Conservation (phyloP, 2,797 vertebrate species). For the Geotrypetes seraphini region DNA sequence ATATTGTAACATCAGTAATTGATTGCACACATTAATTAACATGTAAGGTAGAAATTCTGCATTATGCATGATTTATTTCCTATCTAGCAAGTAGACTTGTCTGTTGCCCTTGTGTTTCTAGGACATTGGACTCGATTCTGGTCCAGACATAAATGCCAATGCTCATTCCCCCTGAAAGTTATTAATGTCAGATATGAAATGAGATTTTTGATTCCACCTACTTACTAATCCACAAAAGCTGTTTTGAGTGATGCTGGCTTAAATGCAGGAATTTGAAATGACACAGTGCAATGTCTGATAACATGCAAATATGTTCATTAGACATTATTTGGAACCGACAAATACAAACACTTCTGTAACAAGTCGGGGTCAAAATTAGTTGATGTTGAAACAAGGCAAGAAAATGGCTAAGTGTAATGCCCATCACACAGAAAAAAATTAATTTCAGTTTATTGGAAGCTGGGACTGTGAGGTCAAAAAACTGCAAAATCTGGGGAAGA, state of each 20-base stretch:
- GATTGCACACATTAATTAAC: conserved; percentile 85
- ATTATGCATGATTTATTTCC: conserved; percentile 79
- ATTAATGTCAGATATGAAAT: conserved; percentile 75
- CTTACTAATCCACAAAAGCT: conserved; percentile 54
- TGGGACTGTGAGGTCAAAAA: no score
- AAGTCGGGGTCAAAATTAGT: conserved; percentile 42
- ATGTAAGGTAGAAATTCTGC: conserved; percentile 77
- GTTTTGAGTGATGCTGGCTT: conserved; percentile 51
- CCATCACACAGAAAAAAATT: conserved; percentile 18
- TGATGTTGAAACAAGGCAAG: conserved; percentile 53
- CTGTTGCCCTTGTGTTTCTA: conserved; percentile 67
- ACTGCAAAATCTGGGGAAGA: no score
- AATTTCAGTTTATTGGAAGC: not conserved
- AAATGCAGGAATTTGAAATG: conserved; percentile 43
- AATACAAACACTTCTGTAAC: conserved; percentile 40
- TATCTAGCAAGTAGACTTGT: conserved; percentile 70
- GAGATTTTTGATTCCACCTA: conserved; percentile 72
- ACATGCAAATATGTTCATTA: conserved; percentile 47
- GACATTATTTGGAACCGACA: conserved; percentile 41
- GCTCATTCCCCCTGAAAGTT: conserved; percentile 71
- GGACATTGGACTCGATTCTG: conserved; percentile 62
- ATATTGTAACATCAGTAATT: conserved; percentile 79
- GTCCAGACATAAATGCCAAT: conserved; percentile 68
- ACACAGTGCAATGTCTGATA: conserved; percentile 44
- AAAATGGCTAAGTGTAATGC: conserved; percentile 34